A percentile compares a stretch with the other conserved stretches of the same genome.
Conservation (phyloP, 2,888 invertebrate species). For the Rotaria macrura region DNA sequence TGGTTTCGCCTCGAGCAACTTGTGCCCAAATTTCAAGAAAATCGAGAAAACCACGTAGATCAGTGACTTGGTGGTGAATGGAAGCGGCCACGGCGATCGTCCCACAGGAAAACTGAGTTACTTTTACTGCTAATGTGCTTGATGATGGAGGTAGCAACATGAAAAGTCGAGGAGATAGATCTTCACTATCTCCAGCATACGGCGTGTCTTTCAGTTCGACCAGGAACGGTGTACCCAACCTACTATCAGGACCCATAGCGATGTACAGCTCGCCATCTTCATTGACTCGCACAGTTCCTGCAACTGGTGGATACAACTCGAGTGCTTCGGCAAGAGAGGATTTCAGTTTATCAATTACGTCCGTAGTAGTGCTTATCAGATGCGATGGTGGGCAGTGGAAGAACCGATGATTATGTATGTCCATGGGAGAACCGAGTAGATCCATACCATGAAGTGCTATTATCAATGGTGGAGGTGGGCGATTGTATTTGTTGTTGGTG, state of each 20-base stretch:
- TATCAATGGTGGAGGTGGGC: conserved; percentile 20
- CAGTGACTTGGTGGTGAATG: background rate
- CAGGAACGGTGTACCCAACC: background rate
- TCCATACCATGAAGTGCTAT: conserved; percentile 16
- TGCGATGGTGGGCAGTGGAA: background rate
- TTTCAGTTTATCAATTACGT: conserved; percentile 14
- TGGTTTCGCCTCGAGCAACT: conserved; percentile 12
- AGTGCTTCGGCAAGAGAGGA: conserved; percentile 9
- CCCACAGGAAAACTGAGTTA: conserved; percentile 20
- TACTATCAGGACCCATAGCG: background rate
- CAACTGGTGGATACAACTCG: conserved; percentile 5
- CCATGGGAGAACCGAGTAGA: background rate
- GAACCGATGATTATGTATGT: background rate
- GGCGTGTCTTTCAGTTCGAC: conserved; percentile 5
- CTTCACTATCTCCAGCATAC: background rate
- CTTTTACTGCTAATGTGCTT: conserved; percentile 22
- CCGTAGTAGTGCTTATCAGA: background rate
- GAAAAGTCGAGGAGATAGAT: conserved; percentile 3
- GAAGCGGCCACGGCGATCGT: background rate
- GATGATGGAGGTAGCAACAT: conserved; percentile 8
- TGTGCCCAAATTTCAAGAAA: conserved; percentile 20
- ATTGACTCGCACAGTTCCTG: background rate
- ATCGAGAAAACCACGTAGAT: conserved; percentile 9
- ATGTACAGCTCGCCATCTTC: background rate
- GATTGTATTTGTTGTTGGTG: conserved; percentile 6